Conservation (phyloP, 2,797 vertebrate species). For the Danio choprae region DNA sequence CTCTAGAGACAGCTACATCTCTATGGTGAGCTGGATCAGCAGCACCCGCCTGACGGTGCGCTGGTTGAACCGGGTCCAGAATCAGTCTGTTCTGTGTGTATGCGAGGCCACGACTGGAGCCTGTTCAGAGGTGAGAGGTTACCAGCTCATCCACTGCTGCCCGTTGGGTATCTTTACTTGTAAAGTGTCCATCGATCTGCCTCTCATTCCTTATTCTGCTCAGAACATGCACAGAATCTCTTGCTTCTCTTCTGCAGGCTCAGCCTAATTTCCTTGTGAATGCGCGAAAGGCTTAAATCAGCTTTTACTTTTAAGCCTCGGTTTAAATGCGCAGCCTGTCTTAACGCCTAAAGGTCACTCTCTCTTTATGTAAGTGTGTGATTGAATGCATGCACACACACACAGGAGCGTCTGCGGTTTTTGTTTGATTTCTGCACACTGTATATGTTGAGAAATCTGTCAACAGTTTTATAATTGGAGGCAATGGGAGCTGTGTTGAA, state of each 20-base stretch:
- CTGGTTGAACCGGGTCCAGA: slow-evolving; percentile 85
- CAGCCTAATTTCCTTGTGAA: slow-evolving; percentile 48
- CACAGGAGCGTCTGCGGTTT: not conserved
- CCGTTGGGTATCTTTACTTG: slow-evolving; percentile 39
- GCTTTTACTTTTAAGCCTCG: slow-evolving; percentile 23
- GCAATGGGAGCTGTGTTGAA: not conserved
- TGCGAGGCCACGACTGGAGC: slow-evolving; percentile 85
- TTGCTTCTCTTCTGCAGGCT: slow-evolving; percentile 63
- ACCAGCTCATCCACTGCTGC: slow-evolving; percentile 60
- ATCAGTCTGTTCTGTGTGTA: slow-evolving; percentile 82
- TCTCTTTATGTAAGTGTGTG: slow-evolving; percentile 11
- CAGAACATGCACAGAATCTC: slow-evolving; percentile 60
- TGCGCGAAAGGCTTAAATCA: slow-evolving; percentile 32
- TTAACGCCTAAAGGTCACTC: slow-evolving; percentile 44
- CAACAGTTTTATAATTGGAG: slow-evolving; percentile 24
- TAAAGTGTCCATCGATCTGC: slow-evolving; percentile 60
- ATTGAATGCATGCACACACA: not conserved
- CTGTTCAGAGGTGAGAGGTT: slow-evolving; percentile 81
- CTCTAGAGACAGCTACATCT: slow-evolving; percentile 83
- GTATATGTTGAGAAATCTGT: slow-evolving; percentile 11
- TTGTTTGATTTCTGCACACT: slow-evolving; percentile 11
- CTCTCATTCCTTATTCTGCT: slow-evolving; percentile 54
- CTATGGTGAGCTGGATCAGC: slow-evolving; percentile 85
- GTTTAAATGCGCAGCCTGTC: slow-evolving; percentile 22
- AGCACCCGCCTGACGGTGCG: slow-evolving; percentile 81